Evolutionary conservation across 2,888 invertebrate species (phyloP).

Genomic region (Beris chalybata): DNA sequence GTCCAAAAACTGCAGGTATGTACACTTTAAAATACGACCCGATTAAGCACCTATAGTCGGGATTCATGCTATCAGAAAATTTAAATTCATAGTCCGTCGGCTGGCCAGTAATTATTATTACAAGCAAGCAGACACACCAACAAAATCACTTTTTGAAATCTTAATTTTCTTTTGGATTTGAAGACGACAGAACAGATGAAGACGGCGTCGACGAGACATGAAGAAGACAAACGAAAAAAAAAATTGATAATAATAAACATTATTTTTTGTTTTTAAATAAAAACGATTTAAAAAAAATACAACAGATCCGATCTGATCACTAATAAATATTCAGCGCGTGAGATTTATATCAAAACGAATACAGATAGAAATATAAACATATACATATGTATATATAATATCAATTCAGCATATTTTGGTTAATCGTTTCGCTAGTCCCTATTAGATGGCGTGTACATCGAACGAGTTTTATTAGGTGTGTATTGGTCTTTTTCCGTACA

Average conservation of each 20-base stretch:
- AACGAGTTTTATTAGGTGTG: slow-evolving; percentile 1
- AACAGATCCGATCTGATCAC: not conserved
- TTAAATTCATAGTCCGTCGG: slow-evolving; percentile 15
- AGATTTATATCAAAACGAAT: slow-evolving; percentile 28
- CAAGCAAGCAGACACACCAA: slow-evolving; percentile 20
- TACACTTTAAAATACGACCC: too few species aligned
- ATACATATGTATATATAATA: too few species aligned
- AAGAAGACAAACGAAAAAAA: not conserved
- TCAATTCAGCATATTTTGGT: slow-evolving; percentile 7
- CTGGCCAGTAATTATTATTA: slow-evolving; percentile 35
- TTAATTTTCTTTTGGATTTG: slow-evolving; percentile 24
- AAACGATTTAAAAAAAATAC: not conserved
- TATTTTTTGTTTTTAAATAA: not conserved
- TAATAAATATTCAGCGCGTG: slow-evolving; percentile 26
- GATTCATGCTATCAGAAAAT: slow-evolving; percentile 1
- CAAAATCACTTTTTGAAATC: slow-evolving; percentile 31
- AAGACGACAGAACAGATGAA: too few species aligned
- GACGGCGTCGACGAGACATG: not conserved
- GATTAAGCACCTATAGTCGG: too few species aligned
- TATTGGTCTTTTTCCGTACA: slow-evolving; percentile 4
- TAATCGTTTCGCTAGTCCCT: slow-evolving; percentile 27
- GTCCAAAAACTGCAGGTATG: not conserved
- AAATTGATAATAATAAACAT: not conserved
- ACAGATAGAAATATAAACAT: slow-evolving; percentile 3
- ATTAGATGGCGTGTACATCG: slow-evolving; percentile 31